Percentiles rank a stretch among this genome's conserved stretches.
phyloP scores from a whole-genome alignment of 2,888 invertebrate genomes.

The Smittia sp. region DNA sequence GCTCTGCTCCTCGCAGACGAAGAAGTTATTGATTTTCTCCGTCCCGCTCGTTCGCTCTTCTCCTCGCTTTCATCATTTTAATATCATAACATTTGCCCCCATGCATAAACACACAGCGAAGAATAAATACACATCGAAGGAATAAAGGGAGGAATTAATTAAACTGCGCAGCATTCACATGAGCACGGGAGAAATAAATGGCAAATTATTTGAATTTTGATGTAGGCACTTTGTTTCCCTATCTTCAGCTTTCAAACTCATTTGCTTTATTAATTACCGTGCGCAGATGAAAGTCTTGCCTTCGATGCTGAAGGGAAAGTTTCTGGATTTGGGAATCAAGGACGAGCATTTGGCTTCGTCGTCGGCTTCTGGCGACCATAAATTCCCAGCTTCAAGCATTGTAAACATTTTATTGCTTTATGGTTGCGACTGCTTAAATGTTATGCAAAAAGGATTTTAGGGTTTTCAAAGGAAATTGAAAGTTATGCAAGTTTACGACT shows the following conservation, averaged over 20 bases:
- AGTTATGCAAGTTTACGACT: constrained; percentile 16
- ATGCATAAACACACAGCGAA: constrained; percentile 36
- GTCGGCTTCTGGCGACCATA: background rate
- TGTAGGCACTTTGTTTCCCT: constrained; percentile 28
- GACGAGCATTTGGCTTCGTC: background rate
- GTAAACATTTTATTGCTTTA: constrained; percentile 27
- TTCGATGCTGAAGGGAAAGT: constrained; percentile 1
- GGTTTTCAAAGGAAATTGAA: background rate
- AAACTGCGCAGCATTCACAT: constrained; percentile 39
- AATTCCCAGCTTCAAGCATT: background rate
- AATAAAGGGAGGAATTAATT: constrained; percentile 42
- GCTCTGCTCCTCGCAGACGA: background rate
- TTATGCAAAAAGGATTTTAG: constrained; percentile 25
- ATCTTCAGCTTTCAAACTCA: constrained; percentile 4
- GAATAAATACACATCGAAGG: constrained; percentile 32
- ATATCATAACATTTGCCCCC: constrained; percentile 35
- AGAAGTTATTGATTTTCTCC: constrained; percentile 33
- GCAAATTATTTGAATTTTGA: constrained; percentile 40
- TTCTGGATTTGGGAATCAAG: background rate
- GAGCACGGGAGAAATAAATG: constrained; percentile 36
- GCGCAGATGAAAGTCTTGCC: background rate
- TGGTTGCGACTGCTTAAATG: constrained; percentile 2
- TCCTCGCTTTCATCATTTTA: constrained; percentile 38
- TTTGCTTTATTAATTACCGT: constrained; percentile 9
- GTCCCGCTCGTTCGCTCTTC: constrained; percentile 1